Evolutionary conservation across 1,140 invertebrate species (phyloP), one percentile per base, ranked within the genome.

Genomic region (Cataglyphis hispanica): DNA sequence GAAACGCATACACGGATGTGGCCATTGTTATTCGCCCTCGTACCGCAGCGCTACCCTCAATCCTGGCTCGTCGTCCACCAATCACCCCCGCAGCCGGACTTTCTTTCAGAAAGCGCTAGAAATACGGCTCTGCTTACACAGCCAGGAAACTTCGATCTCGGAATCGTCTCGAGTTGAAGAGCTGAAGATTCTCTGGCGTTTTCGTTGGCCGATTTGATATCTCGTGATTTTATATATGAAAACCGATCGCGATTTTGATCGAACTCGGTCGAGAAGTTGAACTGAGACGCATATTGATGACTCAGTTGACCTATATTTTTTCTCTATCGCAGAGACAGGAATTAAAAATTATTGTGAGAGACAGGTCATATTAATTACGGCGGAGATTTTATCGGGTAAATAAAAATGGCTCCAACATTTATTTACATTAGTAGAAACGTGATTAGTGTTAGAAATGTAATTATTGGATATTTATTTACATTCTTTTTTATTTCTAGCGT

Each of bases 1-100:
- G 94, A 95, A 94, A 94, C 91, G 88, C 92, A 93, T 92, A 89
- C 89, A 91, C 91, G 90, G 91, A 92, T 91, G 89, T 89, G 78
- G 84, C 91, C 86, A 91, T 92, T 92, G 91, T 92, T 92, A 90
- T 90, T 86, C 90, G 81, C 25, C 37, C 85, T 75, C 83, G 89
- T 85, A 89, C 83, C 81, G 81, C 74, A 72, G 70, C 64, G 37
- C 75, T 46, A 84, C 77, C 56, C 66, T 37, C 81, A 60, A 83
- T 84, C 70, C 70, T 46, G 74, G 19, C 64, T 70, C 74, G 60
- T 60, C 87, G 72, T 63, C 88, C 83, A 89, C 89, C 89, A 88
- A 91, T 91, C 91, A 87, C 69, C 86, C 77, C 34, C 80, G 40
- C 83, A 53, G 61, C 56, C 60, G 50, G 61, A 77, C 85, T 89